phyloP scores from a whole-genome alignment of 2,888 invertebrate species.

The Mythimna pallens region DNA sequence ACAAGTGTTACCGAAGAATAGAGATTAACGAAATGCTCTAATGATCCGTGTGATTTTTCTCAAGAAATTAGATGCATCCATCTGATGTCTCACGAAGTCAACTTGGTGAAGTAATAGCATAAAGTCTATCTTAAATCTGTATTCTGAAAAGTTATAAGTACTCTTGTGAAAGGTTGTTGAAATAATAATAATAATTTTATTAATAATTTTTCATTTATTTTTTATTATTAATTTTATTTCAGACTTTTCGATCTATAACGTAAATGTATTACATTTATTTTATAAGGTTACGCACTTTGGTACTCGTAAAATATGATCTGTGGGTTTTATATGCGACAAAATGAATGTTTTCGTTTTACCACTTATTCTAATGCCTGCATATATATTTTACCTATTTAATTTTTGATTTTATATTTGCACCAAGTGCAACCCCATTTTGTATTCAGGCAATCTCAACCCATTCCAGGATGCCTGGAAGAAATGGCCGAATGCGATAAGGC shows the following conservation, averaged over 20 bases:
- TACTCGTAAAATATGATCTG: neutral
- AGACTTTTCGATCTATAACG: too few species aligned
- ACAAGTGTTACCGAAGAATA: conserved; percentile 50
- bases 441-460: too few species aligned
- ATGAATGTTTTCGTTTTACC: too few species aligned
- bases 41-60: conserved; percentile 61
- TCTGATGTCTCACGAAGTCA: conserved; percentile 40
- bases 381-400: too few species aligned
- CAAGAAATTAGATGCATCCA: conserved; percentile 34
- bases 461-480: too few species aligned
- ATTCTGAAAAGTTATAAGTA: neutral
- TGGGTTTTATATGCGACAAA: neutral
- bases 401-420: too few species aligned
- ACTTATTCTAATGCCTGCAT: too few species aligned
- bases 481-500: too few species aligned
- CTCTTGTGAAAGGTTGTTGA: neutral
- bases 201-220: too few species aligned
- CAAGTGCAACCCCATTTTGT: too few species aligned
- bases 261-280: neutral
- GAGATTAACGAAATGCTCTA: conserved; percentile 46
- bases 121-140: conserved; percentile 8
- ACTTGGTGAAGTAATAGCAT: conserved; percentile 25
- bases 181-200: too few species aligned
- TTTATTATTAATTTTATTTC: too few species aligned
- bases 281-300: neutral